Evolutionary conservation across 2,797 vertebrate species (phyloP).

Genomic region (Cryptoblepharus egeriae): DNA sequence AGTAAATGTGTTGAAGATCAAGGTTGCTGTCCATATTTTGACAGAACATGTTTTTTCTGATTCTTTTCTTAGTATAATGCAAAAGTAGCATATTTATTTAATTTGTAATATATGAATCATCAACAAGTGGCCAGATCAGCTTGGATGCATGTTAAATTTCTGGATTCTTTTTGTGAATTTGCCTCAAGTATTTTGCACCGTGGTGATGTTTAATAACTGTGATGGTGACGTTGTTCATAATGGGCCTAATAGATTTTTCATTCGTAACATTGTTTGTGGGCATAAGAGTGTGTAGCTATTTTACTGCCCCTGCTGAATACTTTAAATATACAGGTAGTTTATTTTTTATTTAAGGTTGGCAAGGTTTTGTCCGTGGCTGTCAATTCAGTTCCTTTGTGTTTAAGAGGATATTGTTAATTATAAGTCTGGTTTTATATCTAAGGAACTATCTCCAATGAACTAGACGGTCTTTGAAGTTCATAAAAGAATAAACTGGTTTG

Average conservation of each 20-base stretch:
- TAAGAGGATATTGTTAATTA: no score
- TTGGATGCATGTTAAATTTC: not conserved
- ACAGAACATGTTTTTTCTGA: no score
- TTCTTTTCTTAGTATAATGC: no score
- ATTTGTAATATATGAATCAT: not conserved
- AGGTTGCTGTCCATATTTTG: no score
- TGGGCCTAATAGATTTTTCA: no score
- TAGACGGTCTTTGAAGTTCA: not conserved
- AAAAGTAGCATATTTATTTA: not conserved
- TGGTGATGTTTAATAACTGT: not conserved
- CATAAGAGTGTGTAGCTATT: not conserved
- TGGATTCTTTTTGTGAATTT: not conserved
- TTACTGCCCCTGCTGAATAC: not conserved
- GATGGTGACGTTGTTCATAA: no score
- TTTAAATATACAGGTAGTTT: not conserved
- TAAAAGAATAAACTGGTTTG: not conserved
- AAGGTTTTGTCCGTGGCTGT: not conserved
- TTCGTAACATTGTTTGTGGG: not conserved
- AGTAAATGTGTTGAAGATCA: not conserved
- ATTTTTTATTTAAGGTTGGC: not conserved
- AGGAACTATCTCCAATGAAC: not conserved
- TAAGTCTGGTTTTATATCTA: not conserved
- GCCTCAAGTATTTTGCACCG: accelerated
- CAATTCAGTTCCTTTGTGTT: not conserved
- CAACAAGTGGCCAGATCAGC: not conserved